Base-by-base conservation (phyloP, 2,113 vertebrate species). In the Okapia johnstoni region DNA sequence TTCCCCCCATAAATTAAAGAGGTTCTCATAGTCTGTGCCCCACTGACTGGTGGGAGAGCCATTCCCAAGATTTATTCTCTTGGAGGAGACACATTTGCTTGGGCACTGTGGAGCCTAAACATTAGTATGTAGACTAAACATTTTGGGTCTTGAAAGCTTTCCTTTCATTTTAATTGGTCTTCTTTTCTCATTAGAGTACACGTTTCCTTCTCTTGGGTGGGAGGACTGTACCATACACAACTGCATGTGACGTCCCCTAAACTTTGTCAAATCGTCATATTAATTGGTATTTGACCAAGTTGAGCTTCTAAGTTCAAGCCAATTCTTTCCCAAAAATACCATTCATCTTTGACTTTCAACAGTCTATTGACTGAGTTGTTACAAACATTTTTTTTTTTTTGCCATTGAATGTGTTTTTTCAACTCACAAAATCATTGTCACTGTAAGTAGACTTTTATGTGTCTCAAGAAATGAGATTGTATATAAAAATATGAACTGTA, bases 41-140 rank as follows among this genome's bases (percentile, higher is more conserved):
- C 11, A 25, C 4, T 97, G 96, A 97, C 77, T 94, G 88, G 88
- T 60, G 79, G n/a, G 95, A 94, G 52, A 95, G 17, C 52, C 88
- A 85, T 92, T 96, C 92, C 43, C 36, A 97, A 97, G 97, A 98
- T 98, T 97, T 97, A 96, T 97, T 97, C 95, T 85, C 97, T 93
- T 95, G 60, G 93, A 94, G 94, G 66, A 77, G 90, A 92, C 98
- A 96, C 89, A 88, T 97, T 98, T 98, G 97, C 93, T 88, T 97
- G 96, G 87, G 93, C 96, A 97, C 96, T 80, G 95, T 26, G 88
- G 92, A 98, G 90, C 85, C 92, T 95, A 98, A 96, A 97, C 84
- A 97, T 95, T 76, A 97, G 92, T 21, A 80, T 94, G 96, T 43
- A 98, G 97, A 95, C 94, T 97, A 97, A 98, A 98, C 85, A 97